Conservation (phyloP, 2,797 vertebrate species). For the Protonibea diacanthus region DNA sequence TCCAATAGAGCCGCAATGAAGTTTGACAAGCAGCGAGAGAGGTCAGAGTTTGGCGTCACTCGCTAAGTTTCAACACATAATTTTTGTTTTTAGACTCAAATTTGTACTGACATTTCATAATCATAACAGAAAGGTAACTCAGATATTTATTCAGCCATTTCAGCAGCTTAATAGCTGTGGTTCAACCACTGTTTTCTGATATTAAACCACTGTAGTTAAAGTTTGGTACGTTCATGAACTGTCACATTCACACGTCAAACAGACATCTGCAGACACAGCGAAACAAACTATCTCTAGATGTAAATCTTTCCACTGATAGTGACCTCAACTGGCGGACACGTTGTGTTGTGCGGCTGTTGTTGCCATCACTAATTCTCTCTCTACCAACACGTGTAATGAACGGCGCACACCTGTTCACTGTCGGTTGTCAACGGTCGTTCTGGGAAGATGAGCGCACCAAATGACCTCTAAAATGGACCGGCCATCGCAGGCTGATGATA, state of each 20-base stretch:
- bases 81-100: neutral
- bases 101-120: neutral
- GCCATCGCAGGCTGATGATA: neutral
- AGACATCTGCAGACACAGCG: too few relatives aligned
- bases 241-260: too few relatives aligned
- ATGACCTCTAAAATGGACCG: slow-evolving; percentile 6
- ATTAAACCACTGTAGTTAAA: too few relatives aligned
- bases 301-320: neutral
- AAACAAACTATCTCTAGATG: neutral
- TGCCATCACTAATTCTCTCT: slow-evolving; percentile 13
- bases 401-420: slow-evolving; percentile 45
- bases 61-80: neutral
- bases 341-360: neutral
- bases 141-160: too few relatives aligned
- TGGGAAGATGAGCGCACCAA: neutral
- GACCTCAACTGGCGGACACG: neutral
- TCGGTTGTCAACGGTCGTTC: slow-evolving; percentile 26
- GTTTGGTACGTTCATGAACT: too few relatives aligned
- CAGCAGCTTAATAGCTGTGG: too few relatives aligned
- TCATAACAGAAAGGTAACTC: neutral
- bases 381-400: slow-evolving; percentile 29
- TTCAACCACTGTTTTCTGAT: too few relatives aligned
- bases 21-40: slow-evolving; percentile 7
- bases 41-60: slow-evolving; percentile 11
- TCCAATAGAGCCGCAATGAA: neutral